Evolutionary conservation across 2,797 vertebrate genomes (phyloP).

Genomic region (Basileuterus tristriatus): DNA sequence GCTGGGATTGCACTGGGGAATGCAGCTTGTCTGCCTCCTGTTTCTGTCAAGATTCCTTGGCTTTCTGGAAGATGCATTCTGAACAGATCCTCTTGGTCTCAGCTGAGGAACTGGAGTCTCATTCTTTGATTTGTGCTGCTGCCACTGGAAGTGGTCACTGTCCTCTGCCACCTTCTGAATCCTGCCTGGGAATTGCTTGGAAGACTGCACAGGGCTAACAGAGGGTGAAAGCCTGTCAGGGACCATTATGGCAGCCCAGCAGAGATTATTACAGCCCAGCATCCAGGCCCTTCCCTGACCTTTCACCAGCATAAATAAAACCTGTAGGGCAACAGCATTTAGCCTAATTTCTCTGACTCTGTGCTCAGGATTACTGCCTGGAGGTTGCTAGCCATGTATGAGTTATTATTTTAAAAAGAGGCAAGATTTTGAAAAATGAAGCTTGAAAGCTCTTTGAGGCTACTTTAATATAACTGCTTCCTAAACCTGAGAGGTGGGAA

Average conservation of each 20-base stretch:
- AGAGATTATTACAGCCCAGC: not conserved
- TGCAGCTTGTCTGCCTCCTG: not conserved
- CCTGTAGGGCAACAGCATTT: not conserved
- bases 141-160: not conserved
- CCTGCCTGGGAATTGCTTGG: not conserved
- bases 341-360: not conserved
- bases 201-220: not conserved
- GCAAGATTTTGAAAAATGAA: not conserved
- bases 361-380: not conserved
- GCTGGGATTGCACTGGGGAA: not conserved
- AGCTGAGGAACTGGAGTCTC: not conserved
- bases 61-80: not conserved
- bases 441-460: not conserved
- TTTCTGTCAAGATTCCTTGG: not conserved
- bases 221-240: not conserved
- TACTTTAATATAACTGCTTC: not conserved
- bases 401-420: not conserved
- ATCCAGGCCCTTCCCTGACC: not conserved
- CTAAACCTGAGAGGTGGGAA: not conserved
- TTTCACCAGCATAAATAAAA: not conserved
- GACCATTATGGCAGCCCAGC: not conserved
- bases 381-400: not conserved
- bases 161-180: not conserved
- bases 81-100: not conserved
- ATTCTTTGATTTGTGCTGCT: not conserved